phyloP scores from a whole-genome alignment of 1,140 invertebrate genomes.

The Procambarus clarkii region DNA sequence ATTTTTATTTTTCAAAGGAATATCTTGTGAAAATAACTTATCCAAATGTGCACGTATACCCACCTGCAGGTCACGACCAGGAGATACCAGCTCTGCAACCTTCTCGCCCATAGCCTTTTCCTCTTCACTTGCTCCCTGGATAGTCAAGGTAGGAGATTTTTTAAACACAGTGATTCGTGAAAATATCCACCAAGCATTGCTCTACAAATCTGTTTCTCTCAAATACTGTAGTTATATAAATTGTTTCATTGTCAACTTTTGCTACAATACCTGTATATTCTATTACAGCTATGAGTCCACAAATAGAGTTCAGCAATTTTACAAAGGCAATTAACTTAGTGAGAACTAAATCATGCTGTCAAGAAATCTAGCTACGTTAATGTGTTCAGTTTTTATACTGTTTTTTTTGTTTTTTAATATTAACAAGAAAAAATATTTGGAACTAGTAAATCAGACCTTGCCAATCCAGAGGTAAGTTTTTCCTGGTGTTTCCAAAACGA shows the following conservation, averaged over 20 bases:
- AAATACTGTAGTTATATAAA: too few relatives aligned
- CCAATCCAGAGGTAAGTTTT: constrained; percentile 83
- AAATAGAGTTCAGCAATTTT: too few relatives aligned
- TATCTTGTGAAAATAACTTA: too few relatives aligned
- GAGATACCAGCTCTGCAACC: constrained; percentile 79
- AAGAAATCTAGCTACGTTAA: too few relatives aligned
- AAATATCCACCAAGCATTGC: neutral
- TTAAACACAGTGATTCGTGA: neutral
- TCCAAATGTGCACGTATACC: neutral
- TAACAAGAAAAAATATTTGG: too few relatives aligned
- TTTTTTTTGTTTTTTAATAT: too few relatives aligned
- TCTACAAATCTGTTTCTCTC: neutral
- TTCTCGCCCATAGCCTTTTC: constrained; percentile 81
- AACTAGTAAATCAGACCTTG: constrained; percentile 77
- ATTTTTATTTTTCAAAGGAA: too few relatives aligned
- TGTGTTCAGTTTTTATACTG: too few relatives aligned
- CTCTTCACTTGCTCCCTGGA: constrained; percentile 81
- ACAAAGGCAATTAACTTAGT: too few relatives aligned
- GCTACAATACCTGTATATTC: neutral
- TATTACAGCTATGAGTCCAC: too few relatives aligned
- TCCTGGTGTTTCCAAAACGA: constrained; percentile 81
- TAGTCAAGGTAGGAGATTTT: neutral
- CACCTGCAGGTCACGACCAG: constrained; percentile 77
- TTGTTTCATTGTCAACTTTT: neutral
- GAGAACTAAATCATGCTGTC: too few relatives aligned